These are phyloP conservation scores for Benthosema pterotum DNA, from an alignment of 2,797 vertebrate species.

Conservation along the genomic window DNA sequence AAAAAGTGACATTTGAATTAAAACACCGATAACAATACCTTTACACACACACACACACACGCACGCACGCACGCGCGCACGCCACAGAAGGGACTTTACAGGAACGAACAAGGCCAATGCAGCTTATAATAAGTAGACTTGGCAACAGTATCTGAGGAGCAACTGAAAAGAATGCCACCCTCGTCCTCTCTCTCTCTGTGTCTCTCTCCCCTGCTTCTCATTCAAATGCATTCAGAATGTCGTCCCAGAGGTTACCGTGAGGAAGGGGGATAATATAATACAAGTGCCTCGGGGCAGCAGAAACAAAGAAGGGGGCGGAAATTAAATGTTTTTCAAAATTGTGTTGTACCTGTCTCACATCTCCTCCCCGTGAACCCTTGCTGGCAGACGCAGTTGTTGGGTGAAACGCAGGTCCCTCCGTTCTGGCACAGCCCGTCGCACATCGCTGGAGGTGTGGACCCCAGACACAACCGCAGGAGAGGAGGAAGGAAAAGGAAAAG, in stretches of 20 bases:
- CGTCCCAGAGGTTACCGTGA: constrained; percentile 17
- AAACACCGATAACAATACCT: no score
- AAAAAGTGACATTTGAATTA: no score
- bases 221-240: constrained; percentile 15
- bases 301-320: constrained; percentile 16
- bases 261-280: background rate
- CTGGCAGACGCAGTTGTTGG: constrained; percentile 92
- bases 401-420: constrained; percentile 91
- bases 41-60: no score
- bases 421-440: constrained; percentile 95
- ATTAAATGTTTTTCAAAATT: constrained; percentile 10
- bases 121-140: no score
- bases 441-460: constrained; percentile 86
- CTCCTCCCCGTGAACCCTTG: constrained; percentile 94
- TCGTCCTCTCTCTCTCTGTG: background rate
- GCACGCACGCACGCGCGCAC: no score
- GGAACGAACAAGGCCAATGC: no score
- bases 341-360: constrained; percentile 94
- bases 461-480: constrained; percentile 49
- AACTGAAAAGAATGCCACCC: constrained; percentile 3
- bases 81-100: no score
- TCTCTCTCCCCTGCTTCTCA: background rate
- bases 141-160: constrained; percentile 1
- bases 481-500: constrained; percentile 26
- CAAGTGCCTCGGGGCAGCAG: background rate